These are phyloP conservation scores for Cataglyphis cursor DNA, from an alignment of 2,888 invertebrate species.

Conservation along the genomic window DNA sequence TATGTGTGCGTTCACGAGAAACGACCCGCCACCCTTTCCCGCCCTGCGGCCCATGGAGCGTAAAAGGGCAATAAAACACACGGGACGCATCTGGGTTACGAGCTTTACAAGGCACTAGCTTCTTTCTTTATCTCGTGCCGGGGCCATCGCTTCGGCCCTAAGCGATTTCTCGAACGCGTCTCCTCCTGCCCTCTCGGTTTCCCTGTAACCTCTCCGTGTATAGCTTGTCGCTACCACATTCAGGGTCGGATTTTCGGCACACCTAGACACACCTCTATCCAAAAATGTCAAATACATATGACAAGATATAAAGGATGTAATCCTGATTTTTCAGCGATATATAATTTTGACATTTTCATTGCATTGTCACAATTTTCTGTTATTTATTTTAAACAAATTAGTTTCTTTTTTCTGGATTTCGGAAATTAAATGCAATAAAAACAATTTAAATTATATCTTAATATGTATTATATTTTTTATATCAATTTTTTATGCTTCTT, in stretches of 20 bases:
- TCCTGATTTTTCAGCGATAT: not conserved
- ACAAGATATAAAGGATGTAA: not conserved
- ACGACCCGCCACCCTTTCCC: conserved; percentile 65
- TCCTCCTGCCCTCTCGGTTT: conserved; percentile 44
- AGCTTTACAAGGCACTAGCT: conserved; percentile 83
- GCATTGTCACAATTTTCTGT: not conserved
- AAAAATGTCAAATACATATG: not conserved
- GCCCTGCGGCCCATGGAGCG: conserved; percentile 71
- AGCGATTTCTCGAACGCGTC: conserved; percentile 78
- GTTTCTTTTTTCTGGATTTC: not conserved
- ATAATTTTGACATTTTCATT: not conserved
- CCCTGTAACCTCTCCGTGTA: conserved; percentile 46
- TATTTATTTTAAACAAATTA: not conserved
- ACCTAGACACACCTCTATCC: not conserved
- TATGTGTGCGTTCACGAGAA: conserved; percentile 48
- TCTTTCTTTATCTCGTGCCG: conserved; percentile 79
- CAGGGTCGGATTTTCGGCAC: conserved; percentile 10
- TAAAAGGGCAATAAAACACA: conserved; percentile 85
- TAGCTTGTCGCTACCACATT: conserved; percentile 14
- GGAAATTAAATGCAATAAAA: not conserved
- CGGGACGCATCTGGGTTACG: conserved; percentile 85
- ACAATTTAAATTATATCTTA: not conserved
- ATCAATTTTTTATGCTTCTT: not conserved
- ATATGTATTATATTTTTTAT: not conserved
- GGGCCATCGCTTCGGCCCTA: conserved; percentile 74